Evolutionary conservation across 2,113 vertebrate species (phyloP).

Genomic region (Chunga burmeisteri): DNA sequence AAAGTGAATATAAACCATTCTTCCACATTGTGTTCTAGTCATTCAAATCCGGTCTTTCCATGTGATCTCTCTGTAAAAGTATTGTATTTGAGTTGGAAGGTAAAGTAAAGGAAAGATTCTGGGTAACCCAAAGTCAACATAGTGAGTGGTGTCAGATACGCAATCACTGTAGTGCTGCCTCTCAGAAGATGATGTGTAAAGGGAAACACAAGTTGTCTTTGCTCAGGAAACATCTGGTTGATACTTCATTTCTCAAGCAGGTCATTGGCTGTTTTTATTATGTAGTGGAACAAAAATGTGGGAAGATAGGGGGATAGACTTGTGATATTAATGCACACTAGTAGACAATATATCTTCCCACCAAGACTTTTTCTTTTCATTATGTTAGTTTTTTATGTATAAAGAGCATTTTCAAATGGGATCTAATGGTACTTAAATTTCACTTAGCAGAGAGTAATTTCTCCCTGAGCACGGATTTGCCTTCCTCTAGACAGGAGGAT

Average conservation of each 20-base stretch:
- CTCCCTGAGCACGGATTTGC: neutral
- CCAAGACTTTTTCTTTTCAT: neutral
- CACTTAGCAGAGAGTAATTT: neutral
- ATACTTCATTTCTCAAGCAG: constrained; percentile 60
- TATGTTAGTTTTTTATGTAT: neutral
- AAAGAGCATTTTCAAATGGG: neutral
- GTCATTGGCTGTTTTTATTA: constrained; percentile 57
- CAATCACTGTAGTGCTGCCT: neutral
- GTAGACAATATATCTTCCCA: neutral
- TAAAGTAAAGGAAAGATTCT: neutral
- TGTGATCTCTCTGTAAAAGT: neutral
- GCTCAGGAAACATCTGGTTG: constrained; percentile 83
- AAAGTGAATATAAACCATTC: neutral
- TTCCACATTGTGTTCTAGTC: neutral
- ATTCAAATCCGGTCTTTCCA: neutral
- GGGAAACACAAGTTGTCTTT: constrained; percentile 71
- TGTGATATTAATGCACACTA: neutral
- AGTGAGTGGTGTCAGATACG: constrained; percentile 49
- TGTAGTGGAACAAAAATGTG: constrained; percentile 67
- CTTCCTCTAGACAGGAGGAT: neutral
- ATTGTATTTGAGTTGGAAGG: constrained; percentile 32
- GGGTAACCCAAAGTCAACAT: constrained; percentile 46
- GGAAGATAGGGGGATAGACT: constrained; percentile 45
- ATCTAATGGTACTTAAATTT: neutral
- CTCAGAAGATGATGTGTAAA: constrained; percentile 68